phyloP scores from a whole-genome alignment of 2,888 invertebrate species.

The Embidobia sp. region DNA sequence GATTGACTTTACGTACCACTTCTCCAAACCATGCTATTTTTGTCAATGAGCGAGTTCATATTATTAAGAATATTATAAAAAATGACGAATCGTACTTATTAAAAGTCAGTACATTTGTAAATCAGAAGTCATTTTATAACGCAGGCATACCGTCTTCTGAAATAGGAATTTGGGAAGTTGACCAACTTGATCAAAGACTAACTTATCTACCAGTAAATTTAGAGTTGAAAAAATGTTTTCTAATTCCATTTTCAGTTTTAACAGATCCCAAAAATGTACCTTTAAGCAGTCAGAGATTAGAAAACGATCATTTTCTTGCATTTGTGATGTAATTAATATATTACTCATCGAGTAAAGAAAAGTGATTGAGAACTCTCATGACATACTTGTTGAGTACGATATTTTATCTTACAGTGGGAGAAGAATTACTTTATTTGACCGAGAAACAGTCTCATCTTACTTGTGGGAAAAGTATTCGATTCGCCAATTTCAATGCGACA shows the following conservation, averaged over 20 bases:
- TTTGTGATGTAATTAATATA: too few relatives aligned
- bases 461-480: too few relatives aligned
- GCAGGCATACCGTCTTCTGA: not conserved
- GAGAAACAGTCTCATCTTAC: too few relatives aligned
- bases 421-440: too few relatives aligned
- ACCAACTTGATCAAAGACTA: not conserved
- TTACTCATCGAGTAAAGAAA: too few relatives aligned
- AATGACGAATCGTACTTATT: not conserved
- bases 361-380: too few relatives aligned
- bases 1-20: not conserved
- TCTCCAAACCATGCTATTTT: constrained; percentile 7
- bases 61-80: not conserved
- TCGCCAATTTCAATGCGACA: too few relatives aligned
- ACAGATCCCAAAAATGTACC: not conserved
- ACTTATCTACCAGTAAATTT: not conserved
- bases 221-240: constrained; percentile 2
- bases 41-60: not conserved
- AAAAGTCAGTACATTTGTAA: not conserved
- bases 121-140: not conserved
- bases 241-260: not conserved
- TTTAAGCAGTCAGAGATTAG: too few relatives aligned
- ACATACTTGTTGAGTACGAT: too few relatives aligned
- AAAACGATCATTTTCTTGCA: too few relatives aligned
- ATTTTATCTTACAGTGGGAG: too few relatives aligned
- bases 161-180: not conserved